These are phyloP conservation scores for Caenorhabditis doughertyi DNA, from an alignment of 2,888 invertebrate genomes.

Conservation along the genomic window DNA sequence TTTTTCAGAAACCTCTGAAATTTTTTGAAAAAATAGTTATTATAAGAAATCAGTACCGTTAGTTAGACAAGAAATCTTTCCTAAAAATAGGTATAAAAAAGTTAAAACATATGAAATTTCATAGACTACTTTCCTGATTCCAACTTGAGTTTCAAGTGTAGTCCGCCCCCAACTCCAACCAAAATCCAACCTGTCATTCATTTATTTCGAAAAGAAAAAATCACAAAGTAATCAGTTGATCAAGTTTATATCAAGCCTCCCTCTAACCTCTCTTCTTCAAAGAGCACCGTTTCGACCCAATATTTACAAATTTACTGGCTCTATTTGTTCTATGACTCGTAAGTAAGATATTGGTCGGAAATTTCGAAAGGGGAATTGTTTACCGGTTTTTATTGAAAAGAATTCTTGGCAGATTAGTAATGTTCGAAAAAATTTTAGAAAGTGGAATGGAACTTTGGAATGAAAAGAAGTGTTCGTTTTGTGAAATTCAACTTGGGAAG, in stretches of 20 bases:
- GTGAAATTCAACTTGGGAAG: too few species aligned
- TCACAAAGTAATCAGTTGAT: slow-evolving; percentile 17
- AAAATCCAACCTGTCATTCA: not conserved
- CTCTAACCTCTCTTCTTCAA: slow-evolving; percentile 13
- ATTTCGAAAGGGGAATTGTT: not conserved
- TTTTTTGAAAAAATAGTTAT: too few species aligned
- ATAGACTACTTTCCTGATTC: too few species aligned
- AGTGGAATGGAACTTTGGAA: slow-evolving; percentile 5
- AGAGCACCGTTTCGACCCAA: slow-evolving; percentile 23
- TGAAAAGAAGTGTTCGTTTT: slow-evolving; percentile 4
- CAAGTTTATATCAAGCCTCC: slow-evolving; percentile 35
- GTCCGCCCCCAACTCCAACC: not conserved
- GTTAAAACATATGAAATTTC: too few species aligned
- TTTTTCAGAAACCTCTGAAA: too few species aligned
- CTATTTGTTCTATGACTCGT: slow-evolving; percentile 51
- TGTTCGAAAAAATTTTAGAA: slow-evolving; percentile 16
- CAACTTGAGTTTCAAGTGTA: not conserved
- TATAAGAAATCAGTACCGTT: too few species aligned
- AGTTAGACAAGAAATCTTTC: too few species aligned
- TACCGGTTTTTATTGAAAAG: slow-evolving; percentile 21
- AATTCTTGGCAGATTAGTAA: slow-evolving; percentile 30
- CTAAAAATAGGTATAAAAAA: not conserved
- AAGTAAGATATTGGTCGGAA: slow-evolving; percentile 47
- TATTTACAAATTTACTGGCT: slow-evolving; percentile 27
- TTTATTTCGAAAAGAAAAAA: not conserved